Conservation (phyloP, 1,140 invertebrate species). For the Maniola jurtina region DNA sequence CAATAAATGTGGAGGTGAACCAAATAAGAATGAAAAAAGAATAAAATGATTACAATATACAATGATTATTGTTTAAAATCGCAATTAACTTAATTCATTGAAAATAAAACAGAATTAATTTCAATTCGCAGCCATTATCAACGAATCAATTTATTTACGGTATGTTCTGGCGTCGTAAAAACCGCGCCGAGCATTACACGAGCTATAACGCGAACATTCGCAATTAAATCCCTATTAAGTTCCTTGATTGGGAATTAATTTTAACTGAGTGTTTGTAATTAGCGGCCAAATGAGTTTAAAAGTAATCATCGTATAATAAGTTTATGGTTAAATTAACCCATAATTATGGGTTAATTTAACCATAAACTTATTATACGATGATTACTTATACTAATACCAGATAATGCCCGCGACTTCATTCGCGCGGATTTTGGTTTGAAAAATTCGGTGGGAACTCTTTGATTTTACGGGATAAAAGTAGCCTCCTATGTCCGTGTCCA, state of each 20-base stretch:
- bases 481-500: too few relatives aligned
- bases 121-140: neutral
- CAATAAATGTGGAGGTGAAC: too few relatives aligned
- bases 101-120: neutral
- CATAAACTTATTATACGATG: too few relatives aligned
- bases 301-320: neutral
- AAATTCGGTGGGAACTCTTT: too few relatives aligned
- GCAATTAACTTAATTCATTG: neutral
- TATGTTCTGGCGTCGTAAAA: too few relatives aligned
- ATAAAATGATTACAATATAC: neutral
- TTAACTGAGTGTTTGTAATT: constrained; percentile 3
- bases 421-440: too few relatives aligned
- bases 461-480: too few relatives aligned
- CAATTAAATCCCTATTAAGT: neutral
- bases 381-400: too few relatives aligned
- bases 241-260: constrained; percentile 4
- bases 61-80: neutral
- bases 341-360: too few relatives aligned
- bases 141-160: neutral
- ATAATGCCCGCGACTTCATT: too few relatives aligned
- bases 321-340: neutral
- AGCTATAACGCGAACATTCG: neutral
- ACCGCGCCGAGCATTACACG: neutral
- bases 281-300: neutral
- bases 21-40: too few relatives aligned